Evolutionary conservation across 1,140 invertebrate species (phyloP).

Genomic region (Drosophila obscura): DNA sequence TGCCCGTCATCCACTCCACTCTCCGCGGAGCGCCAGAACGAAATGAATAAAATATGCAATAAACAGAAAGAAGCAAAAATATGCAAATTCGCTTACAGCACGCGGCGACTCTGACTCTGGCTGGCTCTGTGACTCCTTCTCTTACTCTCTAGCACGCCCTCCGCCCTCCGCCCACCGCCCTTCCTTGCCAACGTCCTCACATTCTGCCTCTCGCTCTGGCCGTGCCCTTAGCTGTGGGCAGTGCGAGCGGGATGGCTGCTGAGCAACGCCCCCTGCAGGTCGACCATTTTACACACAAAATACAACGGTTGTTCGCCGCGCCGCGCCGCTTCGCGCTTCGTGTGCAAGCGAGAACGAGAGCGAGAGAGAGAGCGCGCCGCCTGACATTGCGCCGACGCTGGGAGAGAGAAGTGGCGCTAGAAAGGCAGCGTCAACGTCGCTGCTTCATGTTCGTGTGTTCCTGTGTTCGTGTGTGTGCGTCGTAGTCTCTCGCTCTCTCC

Average conservation of each 20-base stretch:
- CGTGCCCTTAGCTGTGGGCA: neutral
- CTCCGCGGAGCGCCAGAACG: constrained; percentile 64
- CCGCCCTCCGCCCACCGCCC: too few relatives aligned
- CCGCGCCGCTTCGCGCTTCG: too few relatives aligned
- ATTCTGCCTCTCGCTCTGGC: neutral
- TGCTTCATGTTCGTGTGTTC: neutral
- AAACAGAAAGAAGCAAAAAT: constrained; percentile 73
- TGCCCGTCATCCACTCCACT: constrained; percentile 23
- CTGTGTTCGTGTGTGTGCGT: constrained; percentile 13
- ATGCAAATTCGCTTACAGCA: constrained; percentile 71
- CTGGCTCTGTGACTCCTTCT: neutral
- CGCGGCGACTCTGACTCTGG: neutral
- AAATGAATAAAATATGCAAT: constrained; percentile 81
- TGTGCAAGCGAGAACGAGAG: constrained; percentile 28
- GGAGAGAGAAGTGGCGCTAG: constrained; percentile 22
- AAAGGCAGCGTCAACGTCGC: constrained; percentile 7
- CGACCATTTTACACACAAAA: constrained; percentile 71
- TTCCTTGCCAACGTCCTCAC: neutral
- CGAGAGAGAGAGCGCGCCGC: constrained; percentile 23
- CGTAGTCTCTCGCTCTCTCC: too few relatives aligned
- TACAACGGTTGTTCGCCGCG: too few relatives aligned
- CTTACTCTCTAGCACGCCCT: neutral
- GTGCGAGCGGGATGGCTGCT: constrained; percentile 39
- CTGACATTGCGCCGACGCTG: constrained; percentile 29
- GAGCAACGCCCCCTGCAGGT: constrained; percentile 66